Conservation (phyloP, 2,797 vertebrate genomes). For the Tokudaia tokunoshimensis region DNA sequence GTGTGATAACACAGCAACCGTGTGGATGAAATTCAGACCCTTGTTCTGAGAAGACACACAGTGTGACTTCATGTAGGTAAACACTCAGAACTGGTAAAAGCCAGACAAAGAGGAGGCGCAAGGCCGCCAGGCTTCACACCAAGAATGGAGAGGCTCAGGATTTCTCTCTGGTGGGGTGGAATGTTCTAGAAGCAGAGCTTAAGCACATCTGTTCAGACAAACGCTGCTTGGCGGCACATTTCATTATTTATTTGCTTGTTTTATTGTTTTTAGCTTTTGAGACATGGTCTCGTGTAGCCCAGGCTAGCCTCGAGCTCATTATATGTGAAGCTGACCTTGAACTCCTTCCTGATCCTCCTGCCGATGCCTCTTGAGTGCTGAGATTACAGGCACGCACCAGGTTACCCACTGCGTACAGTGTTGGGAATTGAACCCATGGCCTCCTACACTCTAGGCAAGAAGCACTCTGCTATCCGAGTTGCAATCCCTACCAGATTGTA, state of each 20-base stretch:
- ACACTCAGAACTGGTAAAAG: not conserved
- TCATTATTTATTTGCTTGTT: not conserved
- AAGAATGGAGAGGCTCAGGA: not conserved
- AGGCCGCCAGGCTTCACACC: not conserved
- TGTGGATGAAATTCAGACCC: accelerated
- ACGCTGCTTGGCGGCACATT: accelerated
- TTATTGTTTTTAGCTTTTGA: not conserved
- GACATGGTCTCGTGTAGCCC: not conserved
- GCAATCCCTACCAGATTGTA: not conserved
- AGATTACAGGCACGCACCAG: not conserved
- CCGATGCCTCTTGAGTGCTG: not conserved
- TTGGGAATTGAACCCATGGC: not conserved
- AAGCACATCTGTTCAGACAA: not conserved
- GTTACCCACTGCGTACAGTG: too few species aligned
- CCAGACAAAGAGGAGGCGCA: not conserved
- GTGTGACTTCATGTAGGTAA: not conserved
- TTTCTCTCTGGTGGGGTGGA: too few species aligned
- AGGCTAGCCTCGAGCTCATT: not conserved
- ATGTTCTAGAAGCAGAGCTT: not conserved
- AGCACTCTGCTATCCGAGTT: not conserved
- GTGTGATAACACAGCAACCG: accelerated
- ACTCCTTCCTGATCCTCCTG: not conserved
- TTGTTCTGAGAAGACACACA: not conserved
- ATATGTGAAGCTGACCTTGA: not conserved
- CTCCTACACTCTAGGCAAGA: not conserved